Base-by-base conservation (phyloP, 2,113 vertebrate genomes). In the Eretmochelys imbricata region DNA sequence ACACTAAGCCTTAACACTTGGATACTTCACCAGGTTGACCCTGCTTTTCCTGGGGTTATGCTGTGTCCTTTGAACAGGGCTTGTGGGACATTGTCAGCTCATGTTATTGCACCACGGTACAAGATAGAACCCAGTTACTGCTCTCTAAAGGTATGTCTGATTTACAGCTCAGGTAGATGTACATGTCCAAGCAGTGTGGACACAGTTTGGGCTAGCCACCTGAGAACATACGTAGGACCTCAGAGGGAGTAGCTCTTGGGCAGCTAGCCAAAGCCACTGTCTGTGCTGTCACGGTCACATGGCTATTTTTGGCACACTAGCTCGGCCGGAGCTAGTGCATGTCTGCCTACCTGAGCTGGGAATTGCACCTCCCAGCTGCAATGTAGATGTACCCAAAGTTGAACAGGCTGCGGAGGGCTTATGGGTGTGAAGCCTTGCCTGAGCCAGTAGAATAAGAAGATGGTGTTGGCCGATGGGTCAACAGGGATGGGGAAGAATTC, bases 391-490 rank as follows among this genome's bases (percentile, higher is more conserved):
- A 57, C 16, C 62, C 31, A 65, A 35, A 25, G 19, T n/a, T 20
- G 69, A 38, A 42, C 5, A 31, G n/a, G 13, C 69, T 91, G 59
- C 42, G 24, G 31, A 78, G 46, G 9, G 14, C 24, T 72, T 84
- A 55, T 8, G 57, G 62, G 42, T 62, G 49, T 10, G 48, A 95
- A 82, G 27, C 9, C 35, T 57, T 91, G 51, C n/a, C 75, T 82
- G 80, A 88, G 25, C 35, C 35, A 19, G 31, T 17, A 69, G 35
- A 69, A 69, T 69, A n/a, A n/a, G 62, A 35, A 69, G 62, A 69
- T 69, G 0, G 0, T n/a, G 38, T 12, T 84, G 59, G 19, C 46
- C n/a, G n/a, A 6, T 10, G 8, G 5, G 10, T 46, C 24, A 13
- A 20, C 24, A 10, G 11, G 42, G 25, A 48, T 1, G 12, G 10